Evolutionary conservation across 2,113 vertebrate species (phyloP).

Genomic region (Aix galericulata): DNA sequence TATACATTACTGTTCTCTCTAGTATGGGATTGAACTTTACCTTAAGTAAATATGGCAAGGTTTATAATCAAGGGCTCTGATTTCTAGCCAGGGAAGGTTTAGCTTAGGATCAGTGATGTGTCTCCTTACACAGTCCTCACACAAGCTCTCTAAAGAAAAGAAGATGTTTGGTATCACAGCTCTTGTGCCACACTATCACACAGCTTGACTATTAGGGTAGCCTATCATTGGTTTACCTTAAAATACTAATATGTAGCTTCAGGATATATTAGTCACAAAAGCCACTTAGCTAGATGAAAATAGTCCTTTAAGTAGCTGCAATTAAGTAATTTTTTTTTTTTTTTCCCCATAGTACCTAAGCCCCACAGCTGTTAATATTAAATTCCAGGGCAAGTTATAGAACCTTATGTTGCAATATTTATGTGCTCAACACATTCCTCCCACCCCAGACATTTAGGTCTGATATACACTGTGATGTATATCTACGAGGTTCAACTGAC

Average conservation of each 20-base stretch:
- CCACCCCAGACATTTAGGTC: background rate
- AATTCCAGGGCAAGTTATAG: background rate
- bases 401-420: background rate
- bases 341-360: background rate
- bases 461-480: background rate
- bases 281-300: background rate
- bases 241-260: background rate
- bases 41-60: background rate
- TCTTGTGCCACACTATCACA: background rate
- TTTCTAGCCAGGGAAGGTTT: background rate
- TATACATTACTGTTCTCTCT: fast-evolving
- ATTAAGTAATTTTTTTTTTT: background rate
- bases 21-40: background rate
- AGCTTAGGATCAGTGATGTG: background rate
- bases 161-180: fast-evolving
- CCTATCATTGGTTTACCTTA: background rate
- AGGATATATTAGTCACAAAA: background rate
- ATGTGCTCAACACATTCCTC: background rate
- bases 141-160: background rate
- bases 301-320: background rate
- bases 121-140: background rate
- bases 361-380: background rate
- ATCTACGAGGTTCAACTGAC: background rate
- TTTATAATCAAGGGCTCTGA: background rate
- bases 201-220: background rate